A percentile compares a stretch with the other conserved stretches of the same genome.
Conservation (phyloP, 1,140 invertebrate genomes). For the Zaprionus capensis region DNA sequence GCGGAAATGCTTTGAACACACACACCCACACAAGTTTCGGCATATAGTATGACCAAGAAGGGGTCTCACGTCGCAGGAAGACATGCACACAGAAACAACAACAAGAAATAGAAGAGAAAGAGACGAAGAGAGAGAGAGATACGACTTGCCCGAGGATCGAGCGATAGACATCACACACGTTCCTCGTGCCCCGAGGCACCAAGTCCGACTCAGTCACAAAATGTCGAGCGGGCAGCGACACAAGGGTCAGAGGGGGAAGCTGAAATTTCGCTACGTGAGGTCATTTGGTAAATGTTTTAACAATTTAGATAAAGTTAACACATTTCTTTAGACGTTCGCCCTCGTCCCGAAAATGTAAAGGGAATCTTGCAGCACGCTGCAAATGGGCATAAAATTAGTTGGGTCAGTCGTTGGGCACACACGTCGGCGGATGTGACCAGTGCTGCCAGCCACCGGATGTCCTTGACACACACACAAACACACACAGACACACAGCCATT, state of each 20-base stretch:
- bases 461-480: slow-evolving; percentile 60
- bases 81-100: slow-evolving; percentile 26
- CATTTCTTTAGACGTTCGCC: slow-evolving; percentile 61
- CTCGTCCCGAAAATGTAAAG: slow-evolving; percentile 55
- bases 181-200: slow-evolving; percentile 3
- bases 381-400: slow-evolving; percentile 82
- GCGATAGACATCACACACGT: slow-evolving; percentile 30
- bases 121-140: neutral
- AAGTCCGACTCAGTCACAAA: slow-evolving; percentile 5
- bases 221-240: slow-evolving; percentile 6
- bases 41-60: slow-evolving; percentile 1
- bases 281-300: slow-evolving; percentile 83
- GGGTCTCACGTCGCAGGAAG: slow-evolving; percentile 35
- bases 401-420: slow-evolving; percentile 59
- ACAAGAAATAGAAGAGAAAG: slow-evolving; percentile 8
- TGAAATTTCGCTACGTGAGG: slow-evolving; percentile 71
- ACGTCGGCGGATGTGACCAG: slow-evolving; percentile 69
- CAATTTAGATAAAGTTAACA: slow-evolving; percentile 84
- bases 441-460: slow-evolving; percentile 49
- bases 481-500: slow-evolving; percentile 2
- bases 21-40: neutral
- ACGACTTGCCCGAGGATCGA: slow-evolving; percentile 26
- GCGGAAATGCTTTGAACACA: slow-evolving; percentile 17
- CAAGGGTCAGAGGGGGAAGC: slow-evolving; percentile 28
- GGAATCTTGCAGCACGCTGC: slow-evolving; percentile 45